phyloP scores from a whole-genome alignment of 2,888 invertebrate genomes.

The Pasiphila rectangulata region DNA sequence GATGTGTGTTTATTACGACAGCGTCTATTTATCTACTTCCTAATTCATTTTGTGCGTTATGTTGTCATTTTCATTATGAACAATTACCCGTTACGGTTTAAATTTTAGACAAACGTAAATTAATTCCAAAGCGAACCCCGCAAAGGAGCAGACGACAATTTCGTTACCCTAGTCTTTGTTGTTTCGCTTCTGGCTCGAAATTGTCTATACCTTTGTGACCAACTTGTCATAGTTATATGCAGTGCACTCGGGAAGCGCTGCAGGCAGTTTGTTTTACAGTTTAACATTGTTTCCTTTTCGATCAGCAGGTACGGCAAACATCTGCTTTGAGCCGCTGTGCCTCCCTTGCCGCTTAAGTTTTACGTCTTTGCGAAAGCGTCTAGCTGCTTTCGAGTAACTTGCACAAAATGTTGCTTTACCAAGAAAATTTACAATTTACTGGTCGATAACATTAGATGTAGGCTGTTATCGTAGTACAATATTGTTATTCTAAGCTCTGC shows the following conservation, averaged over 20 bases:
- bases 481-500: too few relatives aligned
- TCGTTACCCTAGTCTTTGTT: conserved; percentile 29
- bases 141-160: conserved; percentile 19
- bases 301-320: conserved; percentile 58
- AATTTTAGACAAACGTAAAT: conserved; percentile 12
- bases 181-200: conserved; percentile 34
- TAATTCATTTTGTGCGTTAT: conserved; percentile 1
- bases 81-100: conserved; percentile 6
- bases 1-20: conserved; percentile 15
- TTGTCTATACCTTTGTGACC: conserved; percentile 41
- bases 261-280: conserved; percentile 67
- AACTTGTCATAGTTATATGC: conserved; percentile 38
- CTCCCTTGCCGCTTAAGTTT: conserved; percentile 45
- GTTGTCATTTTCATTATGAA: conserved; percentile 6
- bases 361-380: conserved; percentile 46
- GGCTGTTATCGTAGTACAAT: too few relatives aligned
- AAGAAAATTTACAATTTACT: background rate
- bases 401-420: background rate
- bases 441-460: too few relatives aligned
- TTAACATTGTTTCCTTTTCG: conserved; percentile 73
- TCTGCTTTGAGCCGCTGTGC: conserved; percentile 53
- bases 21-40: background rate
- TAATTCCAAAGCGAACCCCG: conserved; percentile 11
- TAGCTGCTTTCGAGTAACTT: conserved; percentile 21
- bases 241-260: conserved; percentile 50